Conservation (phyloP, 1,140 invertebrate species). For the Maconellicoccus hirsutus region DNA sequence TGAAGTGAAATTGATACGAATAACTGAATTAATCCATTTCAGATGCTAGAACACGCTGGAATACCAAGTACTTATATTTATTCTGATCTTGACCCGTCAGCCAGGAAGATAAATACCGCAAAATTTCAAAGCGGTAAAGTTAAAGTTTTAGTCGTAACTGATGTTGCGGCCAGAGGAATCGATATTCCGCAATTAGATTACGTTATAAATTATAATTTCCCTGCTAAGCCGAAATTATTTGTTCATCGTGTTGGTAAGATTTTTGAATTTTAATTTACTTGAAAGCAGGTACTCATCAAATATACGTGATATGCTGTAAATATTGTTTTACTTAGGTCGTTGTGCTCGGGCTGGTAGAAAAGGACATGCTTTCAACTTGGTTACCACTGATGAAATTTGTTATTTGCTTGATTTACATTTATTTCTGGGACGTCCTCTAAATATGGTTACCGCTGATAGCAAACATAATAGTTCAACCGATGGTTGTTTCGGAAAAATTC, state of each 20-base stretch:
- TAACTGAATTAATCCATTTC: slow-evolving; percentile 32
- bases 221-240: slow-evolving; percentile 92
- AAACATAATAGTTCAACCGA: slow-evolving; percentile 37
- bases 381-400: slow-evolving; percentile 79
- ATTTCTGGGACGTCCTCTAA: slow-evolving; percentile 72
- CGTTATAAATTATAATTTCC: slow-evolving; percentile 97
- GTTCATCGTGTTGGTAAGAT: slow-evolving; percentile 91
- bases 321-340: slow-evolving; percentile 51
- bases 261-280: slow-evolving; percentile 44
- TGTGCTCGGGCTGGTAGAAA: slow-evolving; percentile 88
- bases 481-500: slow-evolving; percentile 61
- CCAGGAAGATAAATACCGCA: slow-evolving; percentile 87
- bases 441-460: slow-evolving; percentile 39
- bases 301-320: not conserved
- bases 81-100: slow-evolving; percentile 86
- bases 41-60: slow-evolving; percentile 68
- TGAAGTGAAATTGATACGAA: not conserved
- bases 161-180: slow-evolving; percentile 92
- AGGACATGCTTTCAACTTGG: slow-evolving; percentile 79
- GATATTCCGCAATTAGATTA: slow-evolving; percentile 93
- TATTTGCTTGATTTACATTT: slow-evolving; percentile 88
- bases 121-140: slow-evolving; percentile 76
- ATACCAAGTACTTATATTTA: slow-evolving; percentile 85
- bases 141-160: slow-evolving; percentile 81
- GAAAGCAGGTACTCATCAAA: too few species aligned